Base-by-base conservation (phyloP, 1,140 invertebrate genomes). In the Philotrypesis tridentata region DNA sequence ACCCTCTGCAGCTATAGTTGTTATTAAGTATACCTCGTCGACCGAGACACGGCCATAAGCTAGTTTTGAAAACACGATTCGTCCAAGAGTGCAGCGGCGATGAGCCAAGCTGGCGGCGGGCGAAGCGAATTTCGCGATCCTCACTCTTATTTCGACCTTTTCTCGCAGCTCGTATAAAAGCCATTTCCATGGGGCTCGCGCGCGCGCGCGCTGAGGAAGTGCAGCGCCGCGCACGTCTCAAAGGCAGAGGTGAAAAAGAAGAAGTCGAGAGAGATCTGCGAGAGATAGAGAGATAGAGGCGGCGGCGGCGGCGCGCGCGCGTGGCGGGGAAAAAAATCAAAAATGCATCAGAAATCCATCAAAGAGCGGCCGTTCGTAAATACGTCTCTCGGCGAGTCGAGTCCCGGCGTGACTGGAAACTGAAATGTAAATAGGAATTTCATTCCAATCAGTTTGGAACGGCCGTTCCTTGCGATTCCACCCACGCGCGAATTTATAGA, bases 361-460 rank as follows among this genome's bases (percentile, higher is more conserved):
- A 83, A 79, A 79, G 82, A 83, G 40, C 63, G 40, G 60, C 60
- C 40, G 71, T 79, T 79, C 63, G 82, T 79, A 79, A 73, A 83
- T 83, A 79, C 80, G 60, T 73, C 65, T 73, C 48, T 55, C 48
- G 48, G 73, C 68, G 71, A 29, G 25, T 55, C 70, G 6, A 55
- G 70, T 37, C 33, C 9, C 33, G 70, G 33, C 81, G 76, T 79
- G 84, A 82, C 82, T 80, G 60, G 80, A 82, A 85, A 84, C 80
- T 82, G 77, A 82, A 84, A 83, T 83, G 80, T 83, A 86, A 85
- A 85, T 83, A 84, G 81, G 71, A 82, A 83, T 83, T 79, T 74
- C 63, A 79, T 83, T 79, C 68, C 76, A 83, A 79, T 83, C 82
- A 79, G 82, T 79, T 79, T 79, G 75, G 70, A 68, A 67, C 60